Percentiles rank a stretch among this genome's conserved stretches.
phyloP scores from a whole-genome alignment of 2,888 invertebrate genomes.

The Leucozona laternaria region DNA sequence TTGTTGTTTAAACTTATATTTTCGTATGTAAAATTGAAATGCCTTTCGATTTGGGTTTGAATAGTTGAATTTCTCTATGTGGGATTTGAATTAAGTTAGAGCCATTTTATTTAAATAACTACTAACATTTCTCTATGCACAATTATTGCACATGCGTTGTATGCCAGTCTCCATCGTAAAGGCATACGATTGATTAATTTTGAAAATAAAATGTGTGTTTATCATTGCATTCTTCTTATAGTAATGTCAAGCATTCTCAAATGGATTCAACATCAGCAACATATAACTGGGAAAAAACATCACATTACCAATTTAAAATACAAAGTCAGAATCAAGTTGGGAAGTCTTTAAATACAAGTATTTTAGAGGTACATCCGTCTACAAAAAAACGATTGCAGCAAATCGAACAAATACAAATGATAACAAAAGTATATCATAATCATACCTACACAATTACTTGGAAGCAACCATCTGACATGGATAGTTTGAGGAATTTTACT shows the following conservation, averaged over 20 bases:
- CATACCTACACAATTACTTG: conserved; percentile 90
- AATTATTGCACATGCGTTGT: no score
- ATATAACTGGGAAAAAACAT: conserved; percentile 77
- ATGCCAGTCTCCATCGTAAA: background rate
- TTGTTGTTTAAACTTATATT: no score
- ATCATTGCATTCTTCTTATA: background rate
- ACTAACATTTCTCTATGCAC: no score
- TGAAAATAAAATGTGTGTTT: background rate
- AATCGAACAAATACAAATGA: conserved; percentile 82
- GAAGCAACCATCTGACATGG: conserved; percentile 85
- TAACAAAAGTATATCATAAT: conserved; percentile 90
- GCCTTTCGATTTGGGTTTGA: no score
- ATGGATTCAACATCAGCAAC: conserved; percentile 79
- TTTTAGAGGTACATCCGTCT: conserved; percentile 78
- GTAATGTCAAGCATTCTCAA: conserved; percentile 60
- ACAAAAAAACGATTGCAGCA: conserved; percentile 24
- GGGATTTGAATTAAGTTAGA: no score
- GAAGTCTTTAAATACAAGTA: conserved; percentile 78
- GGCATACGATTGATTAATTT: background rate
- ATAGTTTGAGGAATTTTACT: conserved; percentile 88
- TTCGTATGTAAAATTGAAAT: no score
- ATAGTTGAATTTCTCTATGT: no score
- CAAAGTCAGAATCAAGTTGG: conserved; percentile 80
- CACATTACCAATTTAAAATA: conserved; percentile 78
- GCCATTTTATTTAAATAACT: no score